Evolutionary conservation across 2,113 vertebrate species (phyloP).

Genomic region (Malurus elegans): DNA sequence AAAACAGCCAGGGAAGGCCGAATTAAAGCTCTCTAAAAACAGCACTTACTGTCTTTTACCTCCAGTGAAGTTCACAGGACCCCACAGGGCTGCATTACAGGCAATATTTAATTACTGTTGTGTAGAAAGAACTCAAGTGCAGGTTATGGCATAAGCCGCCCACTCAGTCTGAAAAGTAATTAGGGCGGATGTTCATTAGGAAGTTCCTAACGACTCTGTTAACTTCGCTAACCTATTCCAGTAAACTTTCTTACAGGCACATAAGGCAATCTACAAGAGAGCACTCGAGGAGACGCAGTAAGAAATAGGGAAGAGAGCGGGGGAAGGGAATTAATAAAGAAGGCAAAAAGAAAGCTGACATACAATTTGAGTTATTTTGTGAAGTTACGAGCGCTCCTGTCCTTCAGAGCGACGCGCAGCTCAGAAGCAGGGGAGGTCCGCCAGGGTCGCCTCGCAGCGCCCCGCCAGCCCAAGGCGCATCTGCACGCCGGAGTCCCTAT

Average conservation of each 20-base stretch:
- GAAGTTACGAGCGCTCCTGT: fast-evolving
- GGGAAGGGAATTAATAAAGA: background rate
- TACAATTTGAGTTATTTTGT: background rate
- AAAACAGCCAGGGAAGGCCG: background rate
- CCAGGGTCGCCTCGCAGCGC: background rate
- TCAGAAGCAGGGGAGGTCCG: background rate
- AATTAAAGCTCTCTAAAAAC: background rate
- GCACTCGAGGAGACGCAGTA: background rate
- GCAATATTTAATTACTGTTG: background rate
- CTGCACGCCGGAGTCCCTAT: no score
- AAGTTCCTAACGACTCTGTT: conserved; percentile 30
- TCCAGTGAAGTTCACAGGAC: background rate
- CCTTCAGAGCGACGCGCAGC: background rate
- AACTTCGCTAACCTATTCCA: background rate
- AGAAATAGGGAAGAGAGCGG: background rate
- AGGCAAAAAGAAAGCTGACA: background rate
- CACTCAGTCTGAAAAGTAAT: conserved; percentile 38
- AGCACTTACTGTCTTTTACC: background rate
- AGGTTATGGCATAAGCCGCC: background rate
- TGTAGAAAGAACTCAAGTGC: background rate
- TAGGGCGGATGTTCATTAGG: background rate
- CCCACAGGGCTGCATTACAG: background rate
- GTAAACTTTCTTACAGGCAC: background rate
- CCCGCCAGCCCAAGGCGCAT: background rate
- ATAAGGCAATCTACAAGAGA: background rate